Base-by-base conservation (phyloP, 2,113 vertebrate genomes). In the Eulacestoma nigropectus region DNA sequence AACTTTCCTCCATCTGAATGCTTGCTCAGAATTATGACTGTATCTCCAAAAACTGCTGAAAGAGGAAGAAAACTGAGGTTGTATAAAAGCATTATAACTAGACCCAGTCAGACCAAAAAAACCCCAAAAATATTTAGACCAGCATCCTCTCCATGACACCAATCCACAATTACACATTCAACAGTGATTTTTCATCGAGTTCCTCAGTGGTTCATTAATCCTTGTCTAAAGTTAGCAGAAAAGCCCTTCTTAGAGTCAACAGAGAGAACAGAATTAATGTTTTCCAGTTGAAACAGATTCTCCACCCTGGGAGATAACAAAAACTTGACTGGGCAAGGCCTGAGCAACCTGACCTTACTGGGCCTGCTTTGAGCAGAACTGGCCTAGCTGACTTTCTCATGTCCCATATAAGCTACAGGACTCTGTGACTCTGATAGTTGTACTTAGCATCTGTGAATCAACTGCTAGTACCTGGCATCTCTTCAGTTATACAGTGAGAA, bases 11-110 rank as follows among this genome's bases (percentile, higher is more conserved):
- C 4, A 2, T 80, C 47, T n/a, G n/a, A 80, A 29, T 55, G 29
- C 50, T 89, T 78, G 26, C 50, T 94, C 50, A 65, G 77, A 89
- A 11, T 81, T 89, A 62, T 67, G 55, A 87, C 32, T 46, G 1
- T 53, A 70, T 76, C 37, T 84, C 16, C 33, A 81, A 77, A 95
- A 78, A 63, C 11, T 67, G 68, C 68, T 91, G 68, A 94, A 92
- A 33, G 12, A 87, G 64, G 70, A 72, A 87, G 30, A 89, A 87
- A 89, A 74, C 0, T 50, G 37, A 89, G 33, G 32, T 65, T 80
- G n/a, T 49, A 62, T 44, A 69, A 84, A 92, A 81, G 32, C 32
- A 77, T 39, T 37, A 33, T 26, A 67, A 63, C 37, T 74, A 60
- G 13, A 64, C 41, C 76, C 49, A 90, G 37, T 83, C 76, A 91